Percentiles rank a stretch among this genome's conserved stretches.
Conservation (phyloP, 2,113 vertebrate genomes). For the Strix aluco region DNA sequence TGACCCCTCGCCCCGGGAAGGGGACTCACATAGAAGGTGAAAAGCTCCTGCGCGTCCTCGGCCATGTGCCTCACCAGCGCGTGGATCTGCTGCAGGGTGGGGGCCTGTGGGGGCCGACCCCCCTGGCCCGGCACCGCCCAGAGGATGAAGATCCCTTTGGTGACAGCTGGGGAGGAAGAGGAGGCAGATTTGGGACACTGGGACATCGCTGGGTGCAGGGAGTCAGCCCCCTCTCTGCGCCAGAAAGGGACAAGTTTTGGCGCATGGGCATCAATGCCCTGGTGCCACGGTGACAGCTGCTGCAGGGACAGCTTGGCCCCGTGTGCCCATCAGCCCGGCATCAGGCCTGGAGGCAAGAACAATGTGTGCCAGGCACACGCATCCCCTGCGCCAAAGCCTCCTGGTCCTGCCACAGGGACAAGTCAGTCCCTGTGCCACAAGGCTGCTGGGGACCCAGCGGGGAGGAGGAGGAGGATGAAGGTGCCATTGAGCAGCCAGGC, state of each 20-base stretch:
- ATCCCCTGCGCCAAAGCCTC: accelerated
- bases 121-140: neutral
- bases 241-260: too few relatives aligned
- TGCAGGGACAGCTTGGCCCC: accelerated
- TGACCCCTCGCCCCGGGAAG: accelerated
- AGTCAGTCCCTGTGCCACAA: neutral
- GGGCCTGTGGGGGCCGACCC: neutral
- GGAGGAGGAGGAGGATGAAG: neutral
- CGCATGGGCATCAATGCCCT: accelerated
- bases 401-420: accelerated
- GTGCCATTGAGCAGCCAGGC: neutral
- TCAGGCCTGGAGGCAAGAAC: neutral
- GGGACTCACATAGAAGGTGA: slow-evolving; percentile 57
- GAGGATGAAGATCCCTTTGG: slow-evolving; percentile 42
- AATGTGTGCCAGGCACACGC: accelerated
- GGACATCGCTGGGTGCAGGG: neutral
- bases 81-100: slow-evolving; percentile 20
- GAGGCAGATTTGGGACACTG: neutral
- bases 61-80: slow-evolving; percentile 47
- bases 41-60: neutral
- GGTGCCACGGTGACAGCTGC: accelerated
- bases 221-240: accelerated
- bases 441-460: accelerated
- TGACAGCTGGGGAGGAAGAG: slow-evolving; percentile 29
- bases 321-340: accelerated